Evolutionary conservation across 2,888 invertebrate genomes (phyloP).

Genomic region (Minunthozetes semirufus): DNA sequence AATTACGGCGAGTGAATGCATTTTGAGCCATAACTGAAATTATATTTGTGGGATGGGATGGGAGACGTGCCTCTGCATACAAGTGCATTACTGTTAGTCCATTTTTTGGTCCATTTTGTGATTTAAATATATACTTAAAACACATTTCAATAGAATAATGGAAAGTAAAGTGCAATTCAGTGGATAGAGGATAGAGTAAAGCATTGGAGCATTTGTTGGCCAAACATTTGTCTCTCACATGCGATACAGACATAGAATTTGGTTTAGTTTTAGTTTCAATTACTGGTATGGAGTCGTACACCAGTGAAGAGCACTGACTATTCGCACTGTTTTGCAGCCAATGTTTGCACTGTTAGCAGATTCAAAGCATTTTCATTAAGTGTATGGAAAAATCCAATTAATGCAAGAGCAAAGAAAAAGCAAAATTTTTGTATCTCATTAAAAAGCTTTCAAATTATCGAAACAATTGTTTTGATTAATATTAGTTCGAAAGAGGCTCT

Average conservation of each 20-base stretch:
- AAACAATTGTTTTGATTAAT: constrained; percentile 30
- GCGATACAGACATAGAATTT: neutral
- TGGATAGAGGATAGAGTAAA: no score
- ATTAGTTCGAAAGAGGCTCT: constrained; percentile 3
- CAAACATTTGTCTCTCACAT: neutral
- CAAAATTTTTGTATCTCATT: constrained; percentile 32
- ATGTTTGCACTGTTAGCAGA: constrained; percentile 1
- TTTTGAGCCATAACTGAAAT: neutral
- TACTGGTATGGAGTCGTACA: no score
- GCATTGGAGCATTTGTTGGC: no score
- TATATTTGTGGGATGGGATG: neutral
- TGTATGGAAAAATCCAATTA: constrained; percentile 30
- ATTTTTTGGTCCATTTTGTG: no score
- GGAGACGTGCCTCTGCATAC: no score
- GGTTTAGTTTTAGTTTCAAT: constrained; percentile 20
- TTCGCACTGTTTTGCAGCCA: neutral
- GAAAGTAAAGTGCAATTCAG: no score
- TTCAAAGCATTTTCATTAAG: constrained; percentile 31
- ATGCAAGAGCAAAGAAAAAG: constrained; percentile 27
- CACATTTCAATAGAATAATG: no score
- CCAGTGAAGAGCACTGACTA: no score
- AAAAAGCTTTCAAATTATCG: constrained; percentile 31
- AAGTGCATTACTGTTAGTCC: no score
- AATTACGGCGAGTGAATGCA: neutral
- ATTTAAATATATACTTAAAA: no score